A percentile compares a stretch with the other conserved stretches of the same genome.
Evolutionary conservation across 2,113 vertebrate species (phyloP).

Genomic region (Calonectris borealis): DNA sequence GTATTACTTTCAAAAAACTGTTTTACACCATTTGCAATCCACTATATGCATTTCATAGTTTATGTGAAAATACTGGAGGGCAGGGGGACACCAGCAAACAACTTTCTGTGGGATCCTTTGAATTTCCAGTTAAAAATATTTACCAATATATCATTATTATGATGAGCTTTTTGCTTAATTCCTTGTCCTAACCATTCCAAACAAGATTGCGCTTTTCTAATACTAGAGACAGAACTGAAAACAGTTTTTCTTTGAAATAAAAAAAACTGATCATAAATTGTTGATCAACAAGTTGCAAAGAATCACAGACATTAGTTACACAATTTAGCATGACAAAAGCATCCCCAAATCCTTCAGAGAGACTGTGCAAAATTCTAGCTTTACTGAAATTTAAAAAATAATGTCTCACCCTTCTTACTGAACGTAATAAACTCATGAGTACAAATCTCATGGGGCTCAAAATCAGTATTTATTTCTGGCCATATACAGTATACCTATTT

Average conservation of each 20-base stretch:
- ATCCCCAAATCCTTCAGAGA: background rate
- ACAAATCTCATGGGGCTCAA: background rate
- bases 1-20: background rate
- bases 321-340: background rate
- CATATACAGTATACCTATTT: accelerated
- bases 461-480: background rate
- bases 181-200: background rate
- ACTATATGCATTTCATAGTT: background rate
- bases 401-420: background rate
- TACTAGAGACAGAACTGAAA: background rate
- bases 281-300: background rate
- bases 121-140: slow-evolving; percentile 9
- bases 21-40: background rate
- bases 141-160: background rate
- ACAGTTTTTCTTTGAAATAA: background rate
- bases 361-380: background rate
- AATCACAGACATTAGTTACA: background rate
- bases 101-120: background rate
- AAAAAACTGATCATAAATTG: background rate
- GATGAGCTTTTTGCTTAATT: background rate
- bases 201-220: background rate
- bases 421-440: background rate
- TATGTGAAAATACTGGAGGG: background rate
- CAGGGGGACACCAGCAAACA: background rate
- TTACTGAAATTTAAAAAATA: background rate